Percentiles rank a stretch among this genome's conserved stretches.
Evolutionary conservation across 1,140 invertebrate species (phyloP).

Genomic region (Artemia franciscana): DNA sequence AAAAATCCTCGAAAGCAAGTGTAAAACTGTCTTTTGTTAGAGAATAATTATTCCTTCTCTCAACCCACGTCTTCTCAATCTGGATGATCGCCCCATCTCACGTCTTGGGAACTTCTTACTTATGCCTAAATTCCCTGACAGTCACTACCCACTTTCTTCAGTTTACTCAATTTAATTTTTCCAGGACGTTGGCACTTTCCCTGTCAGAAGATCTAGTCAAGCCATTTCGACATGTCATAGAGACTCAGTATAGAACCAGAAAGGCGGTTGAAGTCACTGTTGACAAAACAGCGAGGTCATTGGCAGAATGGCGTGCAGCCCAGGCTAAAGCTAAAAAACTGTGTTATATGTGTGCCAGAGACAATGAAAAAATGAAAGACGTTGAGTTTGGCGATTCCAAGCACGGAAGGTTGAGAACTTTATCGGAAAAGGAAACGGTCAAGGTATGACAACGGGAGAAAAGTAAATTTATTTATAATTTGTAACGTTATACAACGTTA

Average conservation of each 20-base stretch:
- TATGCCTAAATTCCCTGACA: too few species aligned
- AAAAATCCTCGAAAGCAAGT: too few species aligned
- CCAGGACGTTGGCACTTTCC: conserved; percentile 42
- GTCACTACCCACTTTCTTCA: too few species aligned
- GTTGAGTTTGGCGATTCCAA: conserved; percentile 19
- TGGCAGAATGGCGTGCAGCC: conserved; percentile 57
- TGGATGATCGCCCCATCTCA: too few species aligned
- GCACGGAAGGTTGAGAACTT: conserved; percentile 20
- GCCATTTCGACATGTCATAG: conserved; percentile 45
- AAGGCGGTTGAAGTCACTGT: conserved; percentile 53
- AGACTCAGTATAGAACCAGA: conserved; percentile 42
- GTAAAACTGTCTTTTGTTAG: too few species aligned
- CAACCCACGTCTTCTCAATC: too few species aligned
- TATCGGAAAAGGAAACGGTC: conserved; percentile 39
- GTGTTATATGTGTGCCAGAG: conserved; percentile 51
- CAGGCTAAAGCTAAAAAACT: conserved; percentile 67
- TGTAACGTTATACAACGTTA: too few species aligned
- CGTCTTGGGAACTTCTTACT: too few species aligned
- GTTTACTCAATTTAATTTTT: conserved; percentile 16
- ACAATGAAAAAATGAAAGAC: conserved; percentile 69
- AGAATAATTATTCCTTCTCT: too few species aligned
- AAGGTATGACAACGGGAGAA: too few species aligned
- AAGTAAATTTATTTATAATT: too few species aligned
- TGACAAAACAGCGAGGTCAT: conserved; percentile 54
- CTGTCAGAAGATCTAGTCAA: conserved; percentile 68